phyloP scores from a whole-genome alignment of 2,797 vertebrate genomes.

The Tokudaia tokunoshimensis region DNA sequence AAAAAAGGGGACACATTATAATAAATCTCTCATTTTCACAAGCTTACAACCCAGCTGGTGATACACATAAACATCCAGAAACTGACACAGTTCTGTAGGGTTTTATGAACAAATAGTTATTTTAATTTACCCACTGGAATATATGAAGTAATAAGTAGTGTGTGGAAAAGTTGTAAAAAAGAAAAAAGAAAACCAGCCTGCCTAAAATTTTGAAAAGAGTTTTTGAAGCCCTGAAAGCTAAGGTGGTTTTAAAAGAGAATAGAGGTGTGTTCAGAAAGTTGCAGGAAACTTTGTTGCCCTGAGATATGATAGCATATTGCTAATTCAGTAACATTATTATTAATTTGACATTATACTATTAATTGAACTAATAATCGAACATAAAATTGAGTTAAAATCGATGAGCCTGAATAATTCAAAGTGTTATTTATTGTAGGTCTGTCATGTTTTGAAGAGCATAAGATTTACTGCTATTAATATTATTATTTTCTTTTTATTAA shows the following conservation, averaged over 20 bases:
- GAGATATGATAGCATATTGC: neutral
- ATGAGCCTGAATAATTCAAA: slow-evolving; percentile 65
- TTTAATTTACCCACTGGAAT: too few relatives aligned
- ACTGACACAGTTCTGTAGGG: neutral
- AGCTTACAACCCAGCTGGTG: neutral
- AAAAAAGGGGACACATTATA: neutral
- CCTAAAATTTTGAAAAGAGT: neutral
- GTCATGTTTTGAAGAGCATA: neutral
- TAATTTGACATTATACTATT: slow-evolving; percentile 49
- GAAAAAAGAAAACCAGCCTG: neutral
- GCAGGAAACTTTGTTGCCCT: slow-evolving; percentile 1
- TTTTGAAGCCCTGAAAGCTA: neutral
- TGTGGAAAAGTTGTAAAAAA: neutral
- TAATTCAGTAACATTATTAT: slow-evolving; percentile 64
- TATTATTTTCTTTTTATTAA: neutral
- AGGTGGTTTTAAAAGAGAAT: neutral
- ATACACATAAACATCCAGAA: neutral
- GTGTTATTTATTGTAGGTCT: slow-evolving; percentile 21
- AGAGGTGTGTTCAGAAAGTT: neutral
- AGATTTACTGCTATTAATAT: neutral
- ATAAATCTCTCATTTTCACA: slow-evolving; percentile 7
- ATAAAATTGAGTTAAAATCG: slow-evolving; percentile 14
- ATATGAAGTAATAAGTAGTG: neutral
- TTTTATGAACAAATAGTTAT: neutral
- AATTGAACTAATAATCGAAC: neutral